phyloP scores from a whole-genome alignment of 2,888 invertebrate genomes.

The Drosophila incognita region DNA sequence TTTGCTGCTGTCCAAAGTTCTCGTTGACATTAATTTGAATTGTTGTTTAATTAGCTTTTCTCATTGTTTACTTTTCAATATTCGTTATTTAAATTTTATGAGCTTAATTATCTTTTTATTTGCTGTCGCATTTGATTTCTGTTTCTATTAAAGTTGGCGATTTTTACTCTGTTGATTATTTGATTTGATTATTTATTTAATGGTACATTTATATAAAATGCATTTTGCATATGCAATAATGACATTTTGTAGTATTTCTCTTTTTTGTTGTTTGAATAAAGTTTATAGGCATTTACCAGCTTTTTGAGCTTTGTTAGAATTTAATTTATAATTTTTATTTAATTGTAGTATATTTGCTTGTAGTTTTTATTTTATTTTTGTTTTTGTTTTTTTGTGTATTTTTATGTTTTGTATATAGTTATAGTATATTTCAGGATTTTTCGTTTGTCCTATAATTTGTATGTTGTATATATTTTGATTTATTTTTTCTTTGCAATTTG shows the following conservation, averaged over 20 bases:
- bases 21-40: constrained; percentile 44
- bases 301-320: constrained; percentile 21
- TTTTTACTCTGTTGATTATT: constrained; percentile 43
- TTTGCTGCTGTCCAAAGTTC: constrained; percentile 40
- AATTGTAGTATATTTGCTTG: constrained; percentile 11
- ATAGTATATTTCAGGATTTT: constrained; percentile 35
- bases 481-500: constrained; percentile 34
- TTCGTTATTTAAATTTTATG: constrained; percentile 38
- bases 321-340: constrained; percentile 25
- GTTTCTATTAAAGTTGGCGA: constrained; percentile 6
- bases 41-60: constrained; percentile 52
- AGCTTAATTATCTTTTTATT: constrained; percentile 53
- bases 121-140: constrained; percentile 29
- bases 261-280: constrained; percentile 39
- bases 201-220: constrained; percentile 15
- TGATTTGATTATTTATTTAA: constrained; percentile 54
- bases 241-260: constrained; percentile 35
- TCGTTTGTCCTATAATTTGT: constrained; percentile 19
- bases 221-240: constrained; percentile 20
- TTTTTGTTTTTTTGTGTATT: constrained; percentile 20
- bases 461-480: constrained; percentile 49
- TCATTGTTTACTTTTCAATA: constrained; percentile 37
- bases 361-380: constrained; percentile 6
- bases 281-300: constrained; percentile 19
- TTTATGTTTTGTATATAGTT: constrained; percentile 39